Evolutionary conservation across 1,140 invertebrate genomes (phyloP), one percentile per base, ranked within the genome.

Genomic region (Zaprionus camerounensis): DNA sequence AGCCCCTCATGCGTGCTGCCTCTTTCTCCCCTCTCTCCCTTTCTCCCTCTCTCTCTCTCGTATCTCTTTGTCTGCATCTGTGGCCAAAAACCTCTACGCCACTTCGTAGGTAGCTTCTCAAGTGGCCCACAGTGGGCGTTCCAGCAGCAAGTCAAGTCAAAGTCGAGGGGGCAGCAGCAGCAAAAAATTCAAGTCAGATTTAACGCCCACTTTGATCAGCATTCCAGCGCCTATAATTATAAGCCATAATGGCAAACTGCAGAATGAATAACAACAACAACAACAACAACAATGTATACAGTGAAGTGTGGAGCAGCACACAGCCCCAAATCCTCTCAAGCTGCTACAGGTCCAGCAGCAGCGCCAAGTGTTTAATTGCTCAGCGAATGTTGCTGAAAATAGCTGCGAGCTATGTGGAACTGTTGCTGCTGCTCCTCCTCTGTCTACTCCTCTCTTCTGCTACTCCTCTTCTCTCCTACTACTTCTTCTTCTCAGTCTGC

Each of bases 321-420:
- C 38, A n/a, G 6, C 46, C 38, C 34, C 22, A 31, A 31, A 61
- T 65, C 51, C 38, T 69, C 49, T 59, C 5, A 38, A 49, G 57
- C 34, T n/a, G 24, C 24, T 5, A 26, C 24, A 26, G 24, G 4
- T 26, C n/a, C 55, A 49, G 46, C 34, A 17, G 13, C 20, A 26
- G 64, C 64, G 65, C 88, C 81, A 68, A 90, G 84, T 90, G 81
- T 90, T 88, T 88, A 88, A 88, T 88, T 88, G 78, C 84, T 79
- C n/a, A 46, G 41, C 41, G 78, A 81, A 79, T 74, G 76, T 69
- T 71, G 84, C 78, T 88, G 84, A 88, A 90, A 90, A 88, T 88
- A 90, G 85, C 84, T 80, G n/a, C 69, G 36, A 71, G 81, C 84
- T 81, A 74, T 90, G 82, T 82, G 74, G 56, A 80, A 73, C 65